phyloP scores from a whole-genome alignment of 1,140 invertebrate species.

The Leptopilina boulardi region DNA sequence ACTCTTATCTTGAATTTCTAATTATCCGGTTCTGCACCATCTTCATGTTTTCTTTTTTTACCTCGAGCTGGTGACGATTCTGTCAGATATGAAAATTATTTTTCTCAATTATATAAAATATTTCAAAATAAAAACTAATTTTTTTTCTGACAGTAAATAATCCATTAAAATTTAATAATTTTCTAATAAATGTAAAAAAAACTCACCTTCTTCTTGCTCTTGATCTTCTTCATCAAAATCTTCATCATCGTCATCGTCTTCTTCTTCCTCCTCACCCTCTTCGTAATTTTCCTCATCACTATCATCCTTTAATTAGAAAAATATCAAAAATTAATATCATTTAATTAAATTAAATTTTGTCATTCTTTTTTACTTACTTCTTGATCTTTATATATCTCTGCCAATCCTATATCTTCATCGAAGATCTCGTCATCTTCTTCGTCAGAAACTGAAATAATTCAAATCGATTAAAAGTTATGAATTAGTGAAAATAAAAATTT shows the following conservation, averaged over 20 bases:
- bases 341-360: background rate
- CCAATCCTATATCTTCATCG: conserved; percentile 82
- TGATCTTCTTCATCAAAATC: conserved; percentile 78
- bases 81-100: conserved; percentile 47
- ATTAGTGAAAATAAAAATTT: conserved; percentile 20
- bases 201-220: conserved; percentile 70
- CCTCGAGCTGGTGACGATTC: conserved; percentile 78
- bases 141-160: too few species aligned
- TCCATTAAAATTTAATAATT: background rate
- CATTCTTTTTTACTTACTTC: conserved; percentile 76
- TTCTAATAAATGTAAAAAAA: background rate
- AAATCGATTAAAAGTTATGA: conserved; percentile 44
- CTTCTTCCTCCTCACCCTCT: conserved; percentile 79
- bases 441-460: conserved; percentile 45
- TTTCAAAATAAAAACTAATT: conserved; percentile 33
- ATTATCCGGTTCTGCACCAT: conserved; percentile 73
- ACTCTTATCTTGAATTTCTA: conserved; percentile 62
- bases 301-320: conserved; percentile 74
- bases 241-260: conserved; percentile 80
- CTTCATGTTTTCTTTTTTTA: conserved; percentile 85
- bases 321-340: background rate
- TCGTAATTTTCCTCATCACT: conserved; percentile 81
- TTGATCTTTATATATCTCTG: conserved; percentile 84
- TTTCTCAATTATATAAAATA: too few species aligned
- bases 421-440: conserved; percentile 78